Evolutionary conservation across 1,140 invertebrate genomes (phyloP).

Genomic region (Atopsyche davidsoni): DNA sequence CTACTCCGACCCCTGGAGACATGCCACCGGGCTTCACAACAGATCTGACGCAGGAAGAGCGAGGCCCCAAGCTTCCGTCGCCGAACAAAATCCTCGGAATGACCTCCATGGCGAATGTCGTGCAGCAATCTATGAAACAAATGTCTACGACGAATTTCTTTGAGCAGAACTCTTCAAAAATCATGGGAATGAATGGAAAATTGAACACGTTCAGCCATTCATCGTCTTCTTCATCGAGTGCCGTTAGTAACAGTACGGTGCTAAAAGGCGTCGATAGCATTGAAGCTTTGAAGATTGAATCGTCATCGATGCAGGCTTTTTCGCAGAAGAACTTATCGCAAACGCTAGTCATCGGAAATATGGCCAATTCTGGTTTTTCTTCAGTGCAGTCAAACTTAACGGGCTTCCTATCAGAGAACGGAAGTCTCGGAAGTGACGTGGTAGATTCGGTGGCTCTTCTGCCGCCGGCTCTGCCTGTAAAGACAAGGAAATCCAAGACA

Average conservation of each 20-base stretch:
- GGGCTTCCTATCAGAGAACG: constrained; percentile 11
- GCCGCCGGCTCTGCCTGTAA: constrained; percentile 46
- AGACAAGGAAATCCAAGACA: constrained; percentile 35
- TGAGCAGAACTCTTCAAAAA: constrained; percentile 20
- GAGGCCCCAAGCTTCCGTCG: constrained; percentile 12
- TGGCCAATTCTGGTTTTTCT: constrained; percentile 9
- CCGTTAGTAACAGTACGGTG: constrained; percentile 34
- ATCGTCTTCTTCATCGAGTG: constrained; percentile 45
- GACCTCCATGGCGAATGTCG: constrained; percentile 17
- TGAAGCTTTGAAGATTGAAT: constrained; percentile 38
- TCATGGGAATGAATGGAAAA: constrained; percentile 13
- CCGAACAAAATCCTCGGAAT: constrained; percentile 9
- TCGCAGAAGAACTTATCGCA: constrained; percentile 30
- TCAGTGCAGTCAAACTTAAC: not conserved
- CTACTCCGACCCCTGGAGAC: constrained; percentile 25
- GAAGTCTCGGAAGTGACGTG: constrained; percentile 7
- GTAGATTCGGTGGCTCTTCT: constrained; percentile 16
- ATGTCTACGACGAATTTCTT: constrained; percentile 21
- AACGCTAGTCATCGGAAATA: constrained; percentile 12
- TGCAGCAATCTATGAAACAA: constrained; percentile 25
- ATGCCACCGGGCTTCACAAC: constrained; percentile 15
- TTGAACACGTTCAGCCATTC: constrained; percentile 40
- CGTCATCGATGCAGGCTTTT: constrained; percentile 54
- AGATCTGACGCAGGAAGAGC: constrained; percentile 12
- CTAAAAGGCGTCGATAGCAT: constrained; percentile 31